Conservation (phyloP, 92 coral and sea anemone species). For the Chrysogorgia sp. region DNA sequence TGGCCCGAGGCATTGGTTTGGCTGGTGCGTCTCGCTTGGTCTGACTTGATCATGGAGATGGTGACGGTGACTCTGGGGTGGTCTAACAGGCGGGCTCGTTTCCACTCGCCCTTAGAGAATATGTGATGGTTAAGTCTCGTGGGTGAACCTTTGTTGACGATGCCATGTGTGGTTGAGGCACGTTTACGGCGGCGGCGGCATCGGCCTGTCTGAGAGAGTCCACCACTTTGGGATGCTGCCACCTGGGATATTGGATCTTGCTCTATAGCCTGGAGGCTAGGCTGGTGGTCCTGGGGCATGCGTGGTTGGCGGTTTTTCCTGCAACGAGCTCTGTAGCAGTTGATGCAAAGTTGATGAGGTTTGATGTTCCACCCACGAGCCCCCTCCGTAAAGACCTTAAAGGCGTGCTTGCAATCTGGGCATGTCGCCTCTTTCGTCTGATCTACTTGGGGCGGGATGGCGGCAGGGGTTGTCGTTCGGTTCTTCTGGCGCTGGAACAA, state of each 20-base stretch:
- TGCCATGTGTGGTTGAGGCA: slow-evolving; percentile 3
- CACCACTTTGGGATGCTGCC: slow-evolving; percentile 15
- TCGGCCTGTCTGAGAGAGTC: background rate
- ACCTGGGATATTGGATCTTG: slow-evolving; percentile 40
- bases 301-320: slow-evolving; percentile 20
- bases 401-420: slow-evolving; percentile 53
- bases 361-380: slow-evolving; percentile 63
- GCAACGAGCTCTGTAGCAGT: slow-evolving; percentile 52
- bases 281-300: background rate
- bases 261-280: slow-evolving; percentile 22
- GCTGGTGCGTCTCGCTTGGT: background rate
- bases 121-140: slow-evolving; percentile 42
- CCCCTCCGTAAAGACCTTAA: slow-evolving; percentile 63
- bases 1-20: slow-evolving; percentile 7
- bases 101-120: slow-evolving; percentile 62
- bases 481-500: slow-evolving; percentile 5
- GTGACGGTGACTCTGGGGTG: slow-evolving; percentile 13
- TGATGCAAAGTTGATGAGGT: slow-evolving; percentile 58
- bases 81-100: slow-evolving; percentile 27
- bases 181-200: background rate
- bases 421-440: slow-evolving; percentile 43
- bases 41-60: slow-evolving; percentile 1
- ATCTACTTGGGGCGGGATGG: too few species aligned
- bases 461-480: too few species aligned
- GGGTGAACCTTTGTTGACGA: background rate